These are phyloP conservation scores for Pachypanchax playfairii DNA, from an alignment of 2,113 vertebrate species.

Conservation along the genomic window DNA sequence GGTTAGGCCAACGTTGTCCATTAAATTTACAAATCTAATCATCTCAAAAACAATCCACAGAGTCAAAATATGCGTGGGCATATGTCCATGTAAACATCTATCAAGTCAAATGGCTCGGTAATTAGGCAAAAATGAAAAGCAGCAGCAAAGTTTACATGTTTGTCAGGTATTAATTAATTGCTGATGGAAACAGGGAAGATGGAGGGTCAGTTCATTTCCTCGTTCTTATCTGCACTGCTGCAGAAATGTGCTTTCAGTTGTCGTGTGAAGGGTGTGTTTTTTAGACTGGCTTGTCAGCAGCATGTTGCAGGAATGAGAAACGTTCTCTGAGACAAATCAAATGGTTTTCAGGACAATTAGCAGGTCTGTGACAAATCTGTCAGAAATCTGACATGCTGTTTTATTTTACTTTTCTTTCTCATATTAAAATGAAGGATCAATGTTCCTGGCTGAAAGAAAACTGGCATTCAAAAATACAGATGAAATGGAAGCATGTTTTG, in stretches of 20 bases:
- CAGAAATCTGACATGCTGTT: slow-evolving; percentile 26
- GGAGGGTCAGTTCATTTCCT: slow-evolving; percentile 40
- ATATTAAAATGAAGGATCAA: not conserved
- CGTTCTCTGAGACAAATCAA: not conserved
- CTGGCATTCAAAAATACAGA: not conserved
- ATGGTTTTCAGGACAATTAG: slow-evolving; percentile 47
- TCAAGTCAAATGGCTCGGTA: slow-evolving; percentile 38
- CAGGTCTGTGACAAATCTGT: slow-evolving; percentile 27
- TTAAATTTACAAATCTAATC: slow-evolving; percentile 54
- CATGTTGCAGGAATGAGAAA: slow-evolving; percentile 3
- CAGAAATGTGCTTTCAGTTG: slow-evolving; percentile 42
- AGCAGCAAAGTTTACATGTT: slow-evolving; percentile 46
- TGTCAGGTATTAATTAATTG: slow-evolving; percentile 64
- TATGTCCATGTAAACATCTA: slow-evolving; percentile 29
- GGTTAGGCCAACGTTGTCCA: too few relatives aligned
- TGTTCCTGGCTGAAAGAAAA: not conserved
- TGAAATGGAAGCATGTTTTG: too few relatives aligned
- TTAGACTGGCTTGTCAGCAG: slow-evolving; percentile 19
- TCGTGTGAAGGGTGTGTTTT: slow-evolving; percentile 50
- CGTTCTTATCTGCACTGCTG: slow-evolving; percentile 30
- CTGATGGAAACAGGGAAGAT: slow-evolving; percentile 39
- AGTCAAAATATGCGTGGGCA: slow-evolving; percentile 2
- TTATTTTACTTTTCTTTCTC: not conserved
- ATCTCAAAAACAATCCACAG: slow-evolving; percentile 24
- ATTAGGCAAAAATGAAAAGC: slow-evolving; percentile 58